phyloP scores from a whole-genome alignment of 1,140 invertebrate genomes.

The Macrosteles quadrilineatus region DNA sequence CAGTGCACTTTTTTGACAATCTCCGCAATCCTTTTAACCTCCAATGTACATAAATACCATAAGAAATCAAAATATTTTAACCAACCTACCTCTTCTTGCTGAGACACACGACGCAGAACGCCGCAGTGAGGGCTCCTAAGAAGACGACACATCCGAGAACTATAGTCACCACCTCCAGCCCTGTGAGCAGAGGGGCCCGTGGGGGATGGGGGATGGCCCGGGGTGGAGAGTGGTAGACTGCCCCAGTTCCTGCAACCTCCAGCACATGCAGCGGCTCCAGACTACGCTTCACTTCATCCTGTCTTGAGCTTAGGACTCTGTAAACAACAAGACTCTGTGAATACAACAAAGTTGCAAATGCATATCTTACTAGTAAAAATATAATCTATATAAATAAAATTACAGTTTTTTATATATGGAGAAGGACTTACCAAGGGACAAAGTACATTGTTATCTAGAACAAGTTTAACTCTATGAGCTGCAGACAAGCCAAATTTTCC shows the following conservation, averaged over 20 bases:
- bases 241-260: slow-evolving; percentile 18
- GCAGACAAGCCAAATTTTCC: no score
- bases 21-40: no score
- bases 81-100: slow-evolving; percentile 45
- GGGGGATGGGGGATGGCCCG: slow-evolving; percentile 45
- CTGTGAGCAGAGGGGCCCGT: slow-evolving; percentile 59
- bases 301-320: slow-evolving; percentile 59
- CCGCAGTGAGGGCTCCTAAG: slow-evolving; percentile 71
- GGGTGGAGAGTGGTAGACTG: slow-evolving; percentile 46
- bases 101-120: slow-evolving; percentile 75
- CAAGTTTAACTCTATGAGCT: no score
- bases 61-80: no score
- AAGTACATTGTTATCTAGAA: no score
- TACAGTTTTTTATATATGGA: no score
- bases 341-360: not conserved
- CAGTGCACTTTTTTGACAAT: no score
- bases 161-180: slow-evolving; percentile 76
- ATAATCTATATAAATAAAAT: no score
- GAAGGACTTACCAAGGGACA: no score
- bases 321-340: slow-evolving; percentile 38
- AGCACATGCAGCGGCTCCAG: slow-evolving; percentile 59
- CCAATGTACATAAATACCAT: no score
- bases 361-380: no score
- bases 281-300: slow-evolving; percentile 60
- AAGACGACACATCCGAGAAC: slow-evolving; percentile 76